Evolutionary conservation across 2,888 invertebrate genomes (phyloP).

Genomic region (Acanthosoma haemorrhoidale): DNA sequence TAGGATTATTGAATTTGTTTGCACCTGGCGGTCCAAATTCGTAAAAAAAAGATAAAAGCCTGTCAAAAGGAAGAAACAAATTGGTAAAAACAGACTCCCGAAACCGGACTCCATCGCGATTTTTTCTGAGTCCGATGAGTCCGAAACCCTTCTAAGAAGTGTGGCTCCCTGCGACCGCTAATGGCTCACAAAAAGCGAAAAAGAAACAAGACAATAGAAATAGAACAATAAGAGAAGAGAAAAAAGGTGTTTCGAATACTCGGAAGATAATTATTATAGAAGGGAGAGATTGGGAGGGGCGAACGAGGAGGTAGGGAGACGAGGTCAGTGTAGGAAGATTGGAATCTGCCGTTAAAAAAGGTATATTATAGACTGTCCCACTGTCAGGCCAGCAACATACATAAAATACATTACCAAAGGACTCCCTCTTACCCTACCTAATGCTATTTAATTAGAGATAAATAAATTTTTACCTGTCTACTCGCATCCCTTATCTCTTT

Average conservation of each 20-base stretch:
- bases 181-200: too few relatives aligned
- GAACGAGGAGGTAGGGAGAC: background rate
- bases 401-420: slow-evolving; percentile 25
- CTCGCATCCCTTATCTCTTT: slow-evolving; percentile 19
- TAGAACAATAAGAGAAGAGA: background rate
- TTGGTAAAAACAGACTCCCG: background rate
- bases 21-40: too few relatives aligned
- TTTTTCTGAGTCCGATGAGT: background rate
- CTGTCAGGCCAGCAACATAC: background rate
- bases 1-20: too few relatives aligned
- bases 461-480: slow-evolving; percentile 25
- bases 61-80: background rate
- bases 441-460: slow-evolving; percentile 28
- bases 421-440: background rate
- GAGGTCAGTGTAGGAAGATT: slow-evolving; percentile 2
- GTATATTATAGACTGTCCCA: background rate
- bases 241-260: background rate
- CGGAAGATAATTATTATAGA: slow-evolving; percentile 6
- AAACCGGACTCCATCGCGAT: background rate
- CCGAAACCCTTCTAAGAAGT: background rate
- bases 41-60: too few relatives aligned
- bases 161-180: background rate
- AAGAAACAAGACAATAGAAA: too few relatives aligned
- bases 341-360: slow-evolving; percentile 11
- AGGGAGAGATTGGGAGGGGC: background rate